These are phyloP conservation scores for Sebastes aleutianus DNA, from an alignment of 2,797 vertebrate species.

Conservation along the genomic window DNA sequence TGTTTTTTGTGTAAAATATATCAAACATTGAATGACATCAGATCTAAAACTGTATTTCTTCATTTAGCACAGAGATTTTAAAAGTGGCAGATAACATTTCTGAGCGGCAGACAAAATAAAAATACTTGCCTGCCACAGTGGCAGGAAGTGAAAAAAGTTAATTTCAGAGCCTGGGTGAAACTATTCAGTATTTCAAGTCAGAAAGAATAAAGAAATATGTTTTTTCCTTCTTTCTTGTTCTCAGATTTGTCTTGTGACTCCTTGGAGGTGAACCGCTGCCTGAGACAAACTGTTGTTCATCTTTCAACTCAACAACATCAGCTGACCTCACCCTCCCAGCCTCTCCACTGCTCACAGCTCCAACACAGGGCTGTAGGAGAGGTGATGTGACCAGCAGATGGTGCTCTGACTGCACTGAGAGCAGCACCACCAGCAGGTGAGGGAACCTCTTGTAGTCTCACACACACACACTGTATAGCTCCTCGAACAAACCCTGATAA, in stretches of 20 bases:
- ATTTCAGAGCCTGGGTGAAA: no score
- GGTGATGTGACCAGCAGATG: slow-evolving; percentile 38
- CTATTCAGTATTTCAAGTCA: no score
- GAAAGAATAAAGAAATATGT: no score
- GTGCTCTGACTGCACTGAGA: slow-evolving; percentile 15
- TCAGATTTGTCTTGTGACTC: neutral
- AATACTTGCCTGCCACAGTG: no score
- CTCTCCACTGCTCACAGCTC: neutral
- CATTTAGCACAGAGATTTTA: no score
- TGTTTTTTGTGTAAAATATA: no score
- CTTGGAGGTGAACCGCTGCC: neutral
- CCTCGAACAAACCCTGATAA: no score
- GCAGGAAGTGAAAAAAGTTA: no score
- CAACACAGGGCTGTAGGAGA: neutral
- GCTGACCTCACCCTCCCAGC: neutral
- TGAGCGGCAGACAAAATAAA: no score
- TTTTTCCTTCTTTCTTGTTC: neutral
- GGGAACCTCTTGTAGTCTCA: neutral
- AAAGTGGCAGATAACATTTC: no score
- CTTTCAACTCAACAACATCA: neutral
- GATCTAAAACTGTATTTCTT: no score
- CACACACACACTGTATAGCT: neutral
- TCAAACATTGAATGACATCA: no score
- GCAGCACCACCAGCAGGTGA: neutral
- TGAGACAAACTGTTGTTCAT: neutral